Evolutionary conservation across 2,797 vertebrate species (phyloP), one percentile per base, ranked within the genome.

Genomic region (Pelochelys cantorii): DNA sequence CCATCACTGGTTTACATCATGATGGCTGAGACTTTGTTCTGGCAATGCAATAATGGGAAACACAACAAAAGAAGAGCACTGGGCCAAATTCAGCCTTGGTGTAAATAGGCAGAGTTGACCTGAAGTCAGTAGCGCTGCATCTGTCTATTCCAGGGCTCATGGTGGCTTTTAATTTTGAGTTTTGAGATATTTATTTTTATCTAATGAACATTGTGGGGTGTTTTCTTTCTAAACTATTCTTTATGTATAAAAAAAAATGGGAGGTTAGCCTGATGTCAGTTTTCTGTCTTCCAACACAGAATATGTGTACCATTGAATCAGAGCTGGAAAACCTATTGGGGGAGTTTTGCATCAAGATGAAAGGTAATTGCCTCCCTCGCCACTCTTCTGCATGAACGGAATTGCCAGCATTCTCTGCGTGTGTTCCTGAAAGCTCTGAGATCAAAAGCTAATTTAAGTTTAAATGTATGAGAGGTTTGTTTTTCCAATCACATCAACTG

Each of bases 341-440:
- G 71, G 99, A 99, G 96, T 99, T 99, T 97, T 99, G 99, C 93
- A 99, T 99, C 97, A 99, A 98, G 98, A 99, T 99, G 99, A 99
- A 99, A 99, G 99, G 99, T 99, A 98, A 94, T 57, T 92, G 53
- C n/a, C 23, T 93, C 57, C 54, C 93, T 82, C 54, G n/a, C 55
- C 68, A 56, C 18, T 14, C 42, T 83, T 71, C 59, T 53, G 60
- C 29, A 48, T 27, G 4, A 86, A 65, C 27, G 18, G 18, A 5
- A 29, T 11, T 2, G 17, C 59, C 31, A 31, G 17, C 27, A 1
- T 1, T 27, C 23, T 34, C 83, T 68, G 4, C 55, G 57, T 31
- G 5, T 2, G 0, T n/a, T 86, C 59, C 59, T 7, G 5, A 87
- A 65, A 56, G 53, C 79, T 59, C n/a, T 1, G 2, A 65, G 80